Conservation (phyloP, 1,140 invertebrate species). For the Cydia pomonella region DNA sequence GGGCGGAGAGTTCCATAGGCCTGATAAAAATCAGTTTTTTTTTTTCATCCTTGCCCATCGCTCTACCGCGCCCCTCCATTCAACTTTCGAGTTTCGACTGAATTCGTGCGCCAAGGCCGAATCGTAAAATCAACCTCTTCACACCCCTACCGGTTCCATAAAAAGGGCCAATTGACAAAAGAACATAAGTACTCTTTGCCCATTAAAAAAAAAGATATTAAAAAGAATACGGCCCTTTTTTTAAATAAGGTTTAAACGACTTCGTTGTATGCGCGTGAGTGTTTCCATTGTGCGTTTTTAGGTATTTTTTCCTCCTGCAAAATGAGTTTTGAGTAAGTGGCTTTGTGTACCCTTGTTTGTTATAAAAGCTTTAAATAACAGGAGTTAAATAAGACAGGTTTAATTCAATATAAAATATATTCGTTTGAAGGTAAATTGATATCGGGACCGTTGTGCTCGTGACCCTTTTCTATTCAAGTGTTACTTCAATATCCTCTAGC, state of each 20-base stretch:
- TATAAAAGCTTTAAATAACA: background rate
- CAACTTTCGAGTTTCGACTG: background rate
- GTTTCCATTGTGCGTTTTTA: constrained; percentile 9
- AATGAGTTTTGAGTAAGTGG: background rate
- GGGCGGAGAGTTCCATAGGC: too few relatives aligned
- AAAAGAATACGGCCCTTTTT: background rate
- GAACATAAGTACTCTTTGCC: background rate
- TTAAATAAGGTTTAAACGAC: background rate
- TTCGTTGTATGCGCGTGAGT: constrained; percentile 8
- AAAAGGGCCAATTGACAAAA: background rate
- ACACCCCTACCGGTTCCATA: constrained; percentile 1
- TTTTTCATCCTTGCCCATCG: background rate
- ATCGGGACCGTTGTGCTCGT: too few relatives aligned
- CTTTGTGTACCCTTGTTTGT: background rate
- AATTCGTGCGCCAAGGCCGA: constrained; percentile 14
- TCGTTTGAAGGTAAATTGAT: too few relatives aligned
- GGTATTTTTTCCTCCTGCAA: background rate
- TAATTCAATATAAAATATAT: too few relatives aligned
- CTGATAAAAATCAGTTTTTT: too few relatives aligned
- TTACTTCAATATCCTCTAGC: too few relatives aligned
- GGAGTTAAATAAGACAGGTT: background rate
- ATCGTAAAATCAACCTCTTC: constrained; percentile 24
- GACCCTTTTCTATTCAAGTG: too few relatives aligned
- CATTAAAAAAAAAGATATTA: background rate
- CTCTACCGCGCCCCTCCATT: background rate